These are phyloP conservation scores for Parauchenoglanis punctatus DNA, from an alignment of 2,797 vertebrate species.

Conservation along the genomic window DNA sequence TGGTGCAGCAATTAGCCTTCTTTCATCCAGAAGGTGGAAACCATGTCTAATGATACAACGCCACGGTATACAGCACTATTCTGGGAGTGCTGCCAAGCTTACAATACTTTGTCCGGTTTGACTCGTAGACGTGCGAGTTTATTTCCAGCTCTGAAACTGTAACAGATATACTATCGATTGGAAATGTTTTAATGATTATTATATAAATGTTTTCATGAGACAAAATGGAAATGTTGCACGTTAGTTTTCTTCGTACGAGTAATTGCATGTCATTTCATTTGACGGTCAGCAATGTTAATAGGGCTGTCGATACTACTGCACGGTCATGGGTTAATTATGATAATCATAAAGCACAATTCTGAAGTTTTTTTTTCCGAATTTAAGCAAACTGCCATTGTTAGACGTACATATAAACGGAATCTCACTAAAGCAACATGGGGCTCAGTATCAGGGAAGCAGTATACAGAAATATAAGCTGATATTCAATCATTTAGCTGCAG, in stretches of 20 bases:
- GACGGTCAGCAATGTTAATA: not conserved
- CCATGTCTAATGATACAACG: too few species aligned
- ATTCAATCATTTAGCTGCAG: too few species aligned
- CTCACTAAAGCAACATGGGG: too few species aligned
- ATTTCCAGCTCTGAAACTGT: not conserved
- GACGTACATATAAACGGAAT: too few species aligned
- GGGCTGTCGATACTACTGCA: not conserved
- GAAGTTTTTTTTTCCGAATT: not conserved
- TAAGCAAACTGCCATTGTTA: not conserved
- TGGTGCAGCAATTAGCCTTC: not conserved
- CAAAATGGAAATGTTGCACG: not conserved
- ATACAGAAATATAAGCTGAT: too few species aligned
- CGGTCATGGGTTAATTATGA: not conserved
- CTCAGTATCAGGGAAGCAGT: too few species aligned
- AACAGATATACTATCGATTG: not conserved
- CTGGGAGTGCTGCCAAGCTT: not conserved
- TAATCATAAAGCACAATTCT: not conserved
- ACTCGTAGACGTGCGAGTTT: not conserved
- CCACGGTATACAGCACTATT: too few species aligned
- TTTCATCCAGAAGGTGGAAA: not conserved
- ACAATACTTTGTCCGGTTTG: not conserved
- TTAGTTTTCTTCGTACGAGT: not conserved
- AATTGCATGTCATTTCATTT: not conserved
- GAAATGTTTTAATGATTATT: not conserved
- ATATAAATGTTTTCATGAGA: not conserved